phyloP scores from a whole-genome alignment of 2,888 invertebrate species.

The Argynnis bischoffii region DNA sequence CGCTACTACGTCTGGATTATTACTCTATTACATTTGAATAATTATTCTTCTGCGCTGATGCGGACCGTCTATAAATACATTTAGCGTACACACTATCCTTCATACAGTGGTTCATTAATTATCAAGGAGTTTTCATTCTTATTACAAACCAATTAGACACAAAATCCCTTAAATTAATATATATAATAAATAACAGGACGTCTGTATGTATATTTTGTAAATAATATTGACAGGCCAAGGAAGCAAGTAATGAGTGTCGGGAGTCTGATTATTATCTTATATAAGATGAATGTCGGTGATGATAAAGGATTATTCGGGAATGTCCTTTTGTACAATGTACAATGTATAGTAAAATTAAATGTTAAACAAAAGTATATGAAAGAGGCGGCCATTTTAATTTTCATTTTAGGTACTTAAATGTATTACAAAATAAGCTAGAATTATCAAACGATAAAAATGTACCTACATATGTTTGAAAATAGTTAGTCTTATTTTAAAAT shows the following conservation, averaged over 20 bases:
- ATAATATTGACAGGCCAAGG: conserved; percentile 39
- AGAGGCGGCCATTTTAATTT: too few species aligned
- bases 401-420: too few species aligned
- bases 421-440: too few species aligned
- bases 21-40: conserved; percentile 75
- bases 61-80: conserved; percentile 58
- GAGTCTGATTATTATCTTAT: conserved; percentile 33
- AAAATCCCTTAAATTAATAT: conserved; percentile 23
- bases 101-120: conserved; percentile 14
- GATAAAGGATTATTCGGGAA: conserved; percentile 17
- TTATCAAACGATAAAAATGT: too few species aligned
- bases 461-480: too few species aligned
- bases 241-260: conserved; percentile 33
- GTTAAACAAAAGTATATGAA: too few species aligned
- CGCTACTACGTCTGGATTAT: conserved; percentile 49
- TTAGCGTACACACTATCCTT: conserved; percentile 37
- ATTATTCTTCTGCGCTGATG: conserved; percentile 69
- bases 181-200: conserved; percentile 2
- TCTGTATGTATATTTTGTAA: conserved; percentile 34
- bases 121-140: conserved; percentile 27
- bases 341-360: too few species aligned
- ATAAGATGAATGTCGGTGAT: conserved; percentile 5
- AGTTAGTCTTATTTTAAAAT: too few species aligned
- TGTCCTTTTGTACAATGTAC: conserved; percentile 1
- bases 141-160: conserved; percentile 5